A percentile compares a stretch with the other conserved stretches of the same genome.
These are phyloP conservation scores for Willisornis vidua DNA, from an alignment of 2,113 vertebrate genomes.

Conservation along the genomic window DNA sequence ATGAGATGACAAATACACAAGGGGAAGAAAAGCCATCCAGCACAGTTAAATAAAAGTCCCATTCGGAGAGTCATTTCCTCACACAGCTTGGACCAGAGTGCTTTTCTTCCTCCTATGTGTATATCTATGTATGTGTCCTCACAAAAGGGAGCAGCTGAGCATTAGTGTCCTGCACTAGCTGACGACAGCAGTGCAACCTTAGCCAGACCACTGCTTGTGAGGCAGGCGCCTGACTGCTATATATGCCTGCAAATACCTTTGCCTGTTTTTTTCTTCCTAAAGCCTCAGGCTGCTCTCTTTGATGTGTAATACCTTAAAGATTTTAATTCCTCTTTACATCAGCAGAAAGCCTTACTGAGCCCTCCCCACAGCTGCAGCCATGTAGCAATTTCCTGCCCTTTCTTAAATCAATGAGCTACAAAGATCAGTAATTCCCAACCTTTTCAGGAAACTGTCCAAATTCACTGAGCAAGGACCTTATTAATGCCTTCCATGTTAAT, in stretches of 20 bases:
- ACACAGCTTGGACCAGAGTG: background rate
- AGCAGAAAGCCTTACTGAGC: constrained; percentile 51
- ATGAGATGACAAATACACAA: background rate
- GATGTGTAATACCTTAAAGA: constrained; percentile 70
- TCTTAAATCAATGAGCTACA: constrained; percentile 63
- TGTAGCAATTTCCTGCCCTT: constrained; percentile 67
- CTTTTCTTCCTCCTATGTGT: background rate
- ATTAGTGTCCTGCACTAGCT: background rate
- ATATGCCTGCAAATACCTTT: constrained; percentile 26
- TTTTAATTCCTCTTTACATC: constrained; percentile 69
- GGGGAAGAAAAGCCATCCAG: background rate
- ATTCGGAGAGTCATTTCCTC: background rate
- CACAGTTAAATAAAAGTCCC: background rate
- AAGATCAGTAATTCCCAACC: constrained; percentile 58
- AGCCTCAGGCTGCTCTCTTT: constrained; percentile 55
- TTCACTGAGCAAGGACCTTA: constrained; percentile 38
- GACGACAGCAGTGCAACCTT: constrained; percentile 22
- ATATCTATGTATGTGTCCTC: background rate
- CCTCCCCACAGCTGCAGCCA: constrained; percentile 39
- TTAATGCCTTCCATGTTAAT: constrained; percentile 49
- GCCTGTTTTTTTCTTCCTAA: constrained; percentile 32
- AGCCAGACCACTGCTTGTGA: constrained; percentile 23
- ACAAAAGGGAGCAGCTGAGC: background rate
- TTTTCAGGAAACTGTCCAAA: constrained; percentile 54
- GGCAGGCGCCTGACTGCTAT: constrained; percentile 36